These are phyloP conservation scores for Pelosia muscerda DNA, from an alignment of 2,888 invertebrate species.

Conservation along the genomic window DNA sequence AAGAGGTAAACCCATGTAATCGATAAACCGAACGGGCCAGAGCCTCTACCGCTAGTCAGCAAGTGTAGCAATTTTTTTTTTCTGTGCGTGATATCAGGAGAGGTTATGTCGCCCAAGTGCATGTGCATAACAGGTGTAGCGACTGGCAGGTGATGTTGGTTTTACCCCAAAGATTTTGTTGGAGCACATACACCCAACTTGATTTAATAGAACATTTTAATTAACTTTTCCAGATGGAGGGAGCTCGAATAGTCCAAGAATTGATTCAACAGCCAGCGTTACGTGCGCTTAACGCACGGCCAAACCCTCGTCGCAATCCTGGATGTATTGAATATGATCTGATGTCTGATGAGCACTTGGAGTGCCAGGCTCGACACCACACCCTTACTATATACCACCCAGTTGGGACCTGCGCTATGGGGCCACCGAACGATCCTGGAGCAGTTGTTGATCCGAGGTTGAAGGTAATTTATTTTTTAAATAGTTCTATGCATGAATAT, in stretches of 20 bases:
- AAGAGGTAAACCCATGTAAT: too few relatives aligned
- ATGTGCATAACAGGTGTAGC: too few relatives aligned
- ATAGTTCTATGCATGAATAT: too few relatives aligned
- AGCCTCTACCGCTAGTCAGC: too few relatives aligned
- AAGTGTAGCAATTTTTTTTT: too few relatives aligned
- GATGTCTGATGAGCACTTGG: constrained; percentile 91
- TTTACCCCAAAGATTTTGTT: too few relatives aligned
- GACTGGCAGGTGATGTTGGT: too few relatives aligned
- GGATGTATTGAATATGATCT: constrained; percentile 88
- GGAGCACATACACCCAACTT: too few relatives aligned
- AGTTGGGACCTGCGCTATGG: constrained; percentile 94
- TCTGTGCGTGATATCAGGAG: too few relatives aligned
- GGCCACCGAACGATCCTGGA: constrained; percentile 80
- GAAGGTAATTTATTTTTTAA: constrained; percentile 63
- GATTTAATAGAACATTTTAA: neutral
- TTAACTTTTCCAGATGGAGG: constrained; percentile 88
- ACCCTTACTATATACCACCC: constrained; percentile 94
- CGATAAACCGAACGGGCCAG: too few relatives aligned
- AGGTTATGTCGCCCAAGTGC: too few relatives aligned
- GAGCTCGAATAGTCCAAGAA: constrained; percentile 89
- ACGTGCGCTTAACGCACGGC: constrained; percentile 86
- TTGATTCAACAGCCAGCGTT: constrained; percentile 88
- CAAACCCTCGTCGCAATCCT: constrained; percentile 89
- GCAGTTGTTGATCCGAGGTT: constrained; percentile 91
- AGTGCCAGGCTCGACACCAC: constrained; percentile 91